These are phyloP conservation scores for Tragopan temminckii DNA, from an alignment of 2,797 vertebrate species.

Conservation along the genomic window DNA sequence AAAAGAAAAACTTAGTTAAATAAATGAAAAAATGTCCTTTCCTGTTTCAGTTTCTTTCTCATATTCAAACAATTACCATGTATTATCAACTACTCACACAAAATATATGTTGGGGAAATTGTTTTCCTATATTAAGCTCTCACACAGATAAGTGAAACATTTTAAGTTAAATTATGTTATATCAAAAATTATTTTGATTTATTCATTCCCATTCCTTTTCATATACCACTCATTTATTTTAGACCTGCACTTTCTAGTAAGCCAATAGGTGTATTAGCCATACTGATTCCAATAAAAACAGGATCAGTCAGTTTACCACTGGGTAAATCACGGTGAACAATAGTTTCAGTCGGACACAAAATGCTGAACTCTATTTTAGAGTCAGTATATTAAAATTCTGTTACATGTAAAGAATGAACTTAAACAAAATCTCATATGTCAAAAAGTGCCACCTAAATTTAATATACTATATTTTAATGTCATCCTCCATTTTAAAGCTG, in stretches of 20 bases:
- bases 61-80: background rate
- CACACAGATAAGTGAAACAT: background rate
- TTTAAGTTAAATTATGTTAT: background rate
- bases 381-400: background rate
- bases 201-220: background rate
- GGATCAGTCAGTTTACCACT: background rate
- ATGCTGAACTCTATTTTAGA: background rate
- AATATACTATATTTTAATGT: background rate
- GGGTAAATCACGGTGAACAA: background rate
- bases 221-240: background rate
- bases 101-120: background rate
- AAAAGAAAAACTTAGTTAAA: slow-evolving; percentile 4
- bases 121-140: slow-evolving; percentile 25
- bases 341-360: background rate
- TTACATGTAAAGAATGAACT: background rate
- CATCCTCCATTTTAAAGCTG: background rate
- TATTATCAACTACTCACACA: background rate
- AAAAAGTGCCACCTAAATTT: background rate
- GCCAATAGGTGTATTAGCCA: background rate
- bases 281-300: background rate
- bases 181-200: background rate
- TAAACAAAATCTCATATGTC: background rate
- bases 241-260: background rate
- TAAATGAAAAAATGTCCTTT: slow-evolving; percentile 41
- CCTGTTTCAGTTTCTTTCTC: slow-evolving; percentile 20